These are phyloP conservation scores for Menidia menidia DNA, from an alignment of 2,797 vertebrate genomes.

Conservation along the genomic window DNA sequence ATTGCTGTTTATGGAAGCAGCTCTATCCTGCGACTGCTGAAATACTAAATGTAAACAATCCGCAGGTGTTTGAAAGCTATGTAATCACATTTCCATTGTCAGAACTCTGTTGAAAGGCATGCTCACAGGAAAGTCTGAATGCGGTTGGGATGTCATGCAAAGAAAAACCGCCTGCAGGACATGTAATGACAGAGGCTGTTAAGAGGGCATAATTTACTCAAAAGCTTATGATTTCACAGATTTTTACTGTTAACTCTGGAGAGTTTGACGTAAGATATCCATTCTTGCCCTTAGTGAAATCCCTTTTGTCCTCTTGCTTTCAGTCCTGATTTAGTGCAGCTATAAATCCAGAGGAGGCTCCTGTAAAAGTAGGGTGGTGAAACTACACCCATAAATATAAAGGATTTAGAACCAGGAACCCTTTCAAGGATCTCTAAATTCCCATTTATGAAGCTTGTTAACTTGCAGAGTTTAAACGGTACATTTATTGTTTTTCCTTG, in stretches of 20 bases:
- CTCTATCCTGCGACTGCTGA: slow-evolving; percentile 27
- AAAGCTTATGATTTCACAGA: slow-evolving; percentile 56
- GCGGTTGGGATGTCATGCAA: slow-evolving; percentile 44
- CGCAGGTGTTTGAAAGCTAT: slow-evolving; percentile 60
- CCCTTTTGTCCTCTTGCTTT: slow-evolving; percentile 80
- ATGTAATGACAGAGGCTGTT: slow-evolving; percentile 62
- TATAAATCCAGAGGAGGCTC: slow-evolving; percentile 76
- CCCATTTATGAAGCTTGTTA: slow-evolving; percentile 70
- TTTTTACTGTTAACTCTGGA: slow-evolving; percentile 54
- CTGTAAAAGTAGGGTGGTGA: slow-evolving; percentile 73
- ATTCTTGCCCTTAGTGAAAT: slow-evolving; percentile 64
- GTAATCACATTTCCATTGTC: slow-evolving; percentile 68
- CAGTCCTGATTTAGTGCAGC: slow-evolving; percentile 78
- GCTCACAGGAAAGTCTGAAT: slow-evolving; percentile 31
- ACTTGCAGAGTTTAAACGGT: slow-evolving; percentile 50
- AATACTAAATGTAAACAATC: slow-evolving; percentile 58
- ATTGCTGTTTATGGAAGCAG: slow-evolving; percentile 43
- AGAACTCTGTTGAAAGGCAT: slow-evolving; percentile 40
- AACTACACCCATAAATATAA: slow-evolving; percentile 76
- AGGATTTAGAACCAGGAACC: slow-evolving; percentile 68
- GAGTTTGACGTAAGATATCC: slow-evolving; percentile 58
- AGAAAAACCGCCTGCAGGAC: slow-evolving; percentile 57
- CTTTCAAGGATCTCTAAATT: slow-evolving; percentile 68
- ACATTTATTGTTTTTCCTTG: slow-evolving; percentile 40
- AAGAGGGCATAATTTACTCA: slow-evolving; percentile 46